Evolutionary conservation across 2,888 invertebrate species (phyloP).

Genomic region (Archips xylosteana): DNA sequence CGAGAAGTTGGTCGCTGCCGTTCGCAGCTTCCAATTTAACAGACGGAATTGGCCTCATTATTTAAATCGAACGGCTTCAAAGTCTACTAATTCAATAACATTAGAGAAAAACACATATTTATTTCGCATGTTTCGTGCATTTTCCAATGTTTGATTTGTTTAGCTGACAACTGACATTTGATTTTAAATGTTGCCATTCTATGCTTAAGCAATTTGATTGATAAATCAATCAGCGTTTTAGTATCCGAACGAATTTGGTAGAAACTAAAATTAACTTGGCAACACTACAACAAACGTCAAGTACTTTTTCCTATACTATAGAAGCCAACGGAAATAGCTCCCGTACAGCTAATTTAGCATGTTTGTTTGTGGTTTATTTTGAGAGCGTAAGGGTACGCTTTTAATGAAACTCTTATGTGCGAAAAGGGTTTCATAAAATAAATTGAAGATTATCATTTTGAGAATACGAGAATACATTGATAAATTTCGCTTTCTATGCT

Average conservation of each 20-base stretch:
- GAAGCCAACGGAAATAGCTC: not conserved
- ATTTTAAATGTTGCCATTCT: not conserved
- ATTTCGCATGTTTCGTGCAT: not conserved
- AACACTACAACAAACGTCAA: not conserved
- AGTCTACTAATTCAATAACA: not conserved
- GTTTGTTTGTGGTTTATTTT: no score
- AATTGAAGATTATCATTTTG: no score
- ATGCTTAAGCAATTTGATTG: not conserved
- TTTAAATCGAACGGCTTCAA: not conserved
- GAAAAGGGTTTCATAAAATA: no score
- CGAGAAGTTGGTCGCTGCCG: conserved; percentile 9
- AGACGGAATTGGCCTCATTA: not conserved
- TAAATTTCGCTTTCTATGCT: no score
- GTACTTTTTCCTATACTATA: not conserved
- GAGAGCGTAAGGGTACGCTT: no score
- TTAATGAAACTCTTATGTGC: no score
- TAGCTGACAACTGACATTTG: not conserved
- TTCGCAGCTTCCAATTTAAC: conserved; percentile 24
- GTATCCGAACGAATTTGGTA: conserved; percentile 8
- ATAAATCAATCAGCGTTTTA: not conserved
- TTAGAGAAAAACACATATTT: not conserved
- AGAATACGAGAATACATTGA: no score
- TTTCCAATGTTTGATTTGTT: not conserved
- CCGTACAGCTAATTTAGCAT: not conserved
- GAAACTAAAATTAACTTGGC: not conserved